Percentiles rank a stretch among this genome's conserved stretches.
Conservation (phyloP, 2,888 invertebrate species). For the Microctonus hyperodae region DNA sequence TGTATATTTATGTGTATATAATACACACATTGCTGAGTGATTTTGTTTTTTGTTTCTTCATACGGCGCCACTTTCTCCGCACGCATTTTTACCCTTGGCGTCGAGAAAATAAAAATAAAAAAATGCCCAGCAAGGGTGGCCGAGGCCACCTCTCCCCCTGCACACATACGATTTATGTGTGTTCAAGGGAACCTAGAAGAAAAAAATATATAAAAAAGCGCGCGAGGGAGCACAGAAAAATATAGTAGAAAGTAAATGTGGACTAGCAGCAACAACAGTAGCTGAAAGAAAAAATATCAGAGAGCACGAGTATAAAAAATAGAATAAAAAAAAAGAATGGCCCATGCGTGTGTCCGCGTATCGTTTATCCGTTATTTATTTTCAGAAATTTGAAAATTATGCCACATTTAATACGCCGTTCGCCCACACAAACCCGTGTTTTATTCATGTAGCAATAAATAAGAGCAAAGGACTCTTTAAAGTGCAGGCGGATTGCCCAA, state of each 20-base stretch:
- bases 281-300: conserved; percentile 25
- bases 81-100: conserved; percentile 7
- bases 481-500: conserved; percentile 34
- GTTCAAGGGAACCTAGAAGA: conserved; percentile 17
- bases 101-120: background rate
- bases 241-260: conserved; percentile 5
- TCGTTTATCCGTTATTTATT: conserved; percentile 62
- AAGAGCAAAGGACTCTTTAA: conserved; percentile 56
- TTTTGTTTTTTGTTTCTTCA: background rate
- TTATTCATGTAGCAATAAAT: conserved; percentile 62
- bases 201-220: background rate
- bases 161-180: conserved; percentile 28
- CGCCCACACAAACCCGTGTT: conserved; percentile 48
- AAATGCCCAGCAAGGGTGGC: conserved; percentile 11
- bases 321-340: conserved; percentile 33
- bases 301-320: conserved; percentile 31
- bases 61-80: conserved; percentile 24
- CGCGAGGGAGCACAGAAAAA: conserved; percentile 7
- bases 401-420: conserved; percentile 58
- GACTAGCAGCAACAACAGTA: background rate
- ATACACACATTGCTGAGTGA: conserved; percentile 1
- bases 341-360: conserved; percentile 52
- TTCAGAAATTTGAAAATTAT: conserved; percentile 62
- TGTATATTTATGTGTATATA: background rate
- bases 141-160: background rate